Conservation (phyloP, 2,888 invertebrate species). For the Perithous albicinctus region DNA sequence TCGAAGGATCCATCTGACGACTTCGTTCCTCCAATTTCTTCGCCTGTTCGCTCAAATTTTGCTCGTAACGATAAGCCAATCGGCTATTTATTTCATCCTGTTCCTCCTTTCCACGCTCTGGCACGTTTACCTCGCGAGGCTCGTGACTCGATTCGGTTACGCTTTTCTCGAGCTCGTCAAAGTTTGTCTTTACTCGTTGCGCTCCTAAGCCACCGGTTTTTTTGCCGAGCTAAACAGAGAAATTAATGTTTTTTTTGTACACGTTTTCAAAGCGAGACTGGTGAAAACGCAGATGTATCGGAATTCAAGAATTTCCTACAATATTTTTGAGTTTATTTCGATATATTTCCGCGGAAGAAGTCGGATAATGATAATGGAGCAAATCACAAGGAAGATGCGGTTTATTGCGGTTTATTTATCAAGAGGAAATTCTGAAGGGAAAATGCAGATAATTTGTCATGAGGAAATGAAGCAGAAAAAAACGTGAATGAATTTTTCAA, state of each 20-base stretch:
- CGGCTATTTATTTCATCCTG: conserved; percentile 89
- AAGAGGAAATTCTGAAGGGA: too few relatives aligned
- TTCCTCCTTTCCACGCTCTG: conserved; percentile 88
- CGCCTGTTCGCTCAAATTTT: conserved; percentile 90
- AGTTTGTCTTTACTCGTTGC: conserved; percentile 97
- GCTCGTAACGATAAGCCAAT: conserved; percentile 88
- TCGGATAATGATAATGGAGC: too few relatives aligned
- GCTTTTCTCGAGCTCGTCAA: conserved; percentile 96
- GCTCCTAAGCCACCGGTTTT: conserved; percentile 95
- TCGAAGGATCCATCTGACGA: conserved; percentile 91
- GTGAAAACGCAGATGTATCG: too few relatives aligned
- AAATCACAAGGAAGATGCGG: too few relatives aligned
- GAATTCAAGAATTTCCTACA: too few relatives aligned
- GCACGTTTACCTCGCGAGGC: conserved; percentile 82
- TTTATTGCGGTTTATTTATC: too few relatives aligned
- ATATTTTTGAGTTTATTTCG: too few relatives aligned
- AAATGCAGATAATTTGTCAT: too few relatives aligned
- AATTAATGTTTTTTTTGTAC: not conserved
- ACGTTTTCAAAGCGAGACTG: too few relatives aligned
- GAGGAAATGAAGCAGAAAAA: too few relatives aligned
- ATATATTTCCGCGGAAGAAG: too few relatives aligned
- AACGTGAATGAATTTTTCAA: too few relatives aligned
- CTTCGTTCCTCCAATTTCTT: conserved; percentile 90
- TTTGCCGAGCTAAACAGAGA: conserved; percentile 90
- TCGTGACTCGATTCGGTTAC: conserved; percentile 90